Conservation (phyloP, 2,797 vertebrate species). For the Crenuchus spilurus region DNA sequence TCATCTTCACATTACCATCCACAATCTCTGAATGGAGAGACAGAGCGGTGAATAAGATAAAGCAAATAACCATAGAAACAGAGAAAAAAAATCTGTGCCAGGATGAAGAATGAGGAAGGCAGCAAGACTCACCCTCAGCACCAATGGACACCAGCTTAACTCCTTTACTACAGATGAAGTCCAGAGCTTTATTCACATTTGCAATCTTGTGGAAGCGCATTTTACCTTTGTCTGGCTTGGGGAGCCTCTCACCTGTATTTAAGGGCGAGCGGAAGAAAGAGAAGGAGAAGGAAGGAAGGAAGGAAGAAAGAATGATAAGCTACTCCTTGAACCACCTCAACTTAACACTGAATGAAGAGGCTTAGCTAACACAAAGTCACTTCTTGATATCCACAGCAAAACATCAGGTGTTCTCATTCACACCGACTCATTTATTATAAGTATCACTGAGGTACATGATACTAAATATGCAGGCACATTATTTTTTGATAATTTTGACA, state of each 20-base stretch:
- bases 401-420: too few species aligned
- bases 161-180: slow-evolving; percentile 91
- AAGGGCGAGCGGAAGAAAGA: background rate
- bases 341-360: too few species aligned
- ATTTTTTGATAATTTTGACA: too few species aligned
- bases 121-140: slow-evolving; percentile 80
- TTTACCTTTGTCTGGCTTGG: slow-evolving; percentile 91
- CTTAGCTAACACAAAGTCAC: too few species aligned
- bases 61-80: background rate
- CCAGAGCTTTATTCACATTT: slow-evolving; percentile 91
- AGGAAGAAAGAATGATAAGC: background rate
- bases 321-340: too few species aligned
- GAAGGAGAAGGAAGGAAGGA: background rate
- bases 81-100: too few species aligned
- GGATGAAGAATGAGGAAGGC: background rate
- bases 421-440: too few species aligned
- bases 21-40: slow-evolving; percentile 80
- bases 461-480: too few species aligned
- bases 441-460: too few species aligned
- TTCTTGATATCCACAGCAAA: too few species aligned
- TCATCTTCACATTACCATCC: slow-evolving; percentile 91
- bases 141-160: slow-evolving; percentile 91
- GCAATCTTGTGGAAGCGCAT: slow-evolving; percentile 95
- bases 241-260: slow-evolving; percentile 84
- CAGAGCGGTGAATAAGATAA: background rate